Base-by-base conservation (phyloP, 2,797 vertebrate genomes). In the Cyclura pinguis region DNA sequence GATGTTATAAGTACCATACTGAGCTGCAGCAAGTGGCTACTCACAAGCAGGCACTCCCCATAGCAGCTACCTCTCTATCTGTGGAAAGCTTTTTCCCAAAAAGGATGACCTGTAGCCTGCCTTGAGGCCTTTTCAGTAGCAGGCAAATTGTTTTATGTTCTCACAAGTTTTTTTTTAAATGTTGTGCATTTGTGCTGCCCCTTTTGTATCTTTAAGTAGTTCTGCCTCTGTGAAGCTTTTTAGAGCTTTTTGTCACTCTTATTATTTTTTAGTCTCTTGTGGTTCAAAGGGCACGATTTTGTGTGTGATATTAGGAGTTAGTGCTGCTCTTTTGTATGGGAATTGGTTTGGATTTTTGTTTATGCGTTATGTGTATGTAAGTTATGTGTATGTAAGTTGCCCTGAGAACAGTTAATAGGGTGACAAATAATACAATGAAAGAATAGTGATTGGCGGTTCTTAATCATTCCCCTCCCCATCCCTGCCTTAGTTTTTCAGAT, bases 401-500 rank as follows among this genome's bases (percentile, higher is more conserved):
- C 1, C 76, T 38, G 24, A 77, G 38, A 78, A 87, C 55, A 24
- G 38, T 82, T 87, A 42, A 27, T 50, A n/a, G 32, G 27, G 6
- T n/a, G n/a, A 8, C 69, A 35, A 74, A 59, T 83, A 57, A 35
- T 80, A 88, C 7, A 35, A 73, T 86, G 22, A 88, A 90, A 90
- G 13, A 94, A 6, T 86, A 57, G 84, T 62, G 86, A 78, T 82
- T 91, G 38, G 42, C 78, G 86, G 18, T 85, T 86, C 86, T 92
- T 73, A 84, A 88, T 81, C 84, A 93, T 89, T 69, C 72, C 89
- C 87, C 84, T 85, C 90, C 2, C 90, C 27, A 69, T 32, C 29
- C 29, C 42, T 92, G 6, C 72, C 93, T 8, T 95, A 99, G 99
- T 99, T 99, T 97, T 99, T 99, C 96, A 97, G 98, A 84, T 97